phyloP scores from a whole-genome alignment of 1,140 invertebrate genomes.

The Lasaia peninsularis region DNA sequence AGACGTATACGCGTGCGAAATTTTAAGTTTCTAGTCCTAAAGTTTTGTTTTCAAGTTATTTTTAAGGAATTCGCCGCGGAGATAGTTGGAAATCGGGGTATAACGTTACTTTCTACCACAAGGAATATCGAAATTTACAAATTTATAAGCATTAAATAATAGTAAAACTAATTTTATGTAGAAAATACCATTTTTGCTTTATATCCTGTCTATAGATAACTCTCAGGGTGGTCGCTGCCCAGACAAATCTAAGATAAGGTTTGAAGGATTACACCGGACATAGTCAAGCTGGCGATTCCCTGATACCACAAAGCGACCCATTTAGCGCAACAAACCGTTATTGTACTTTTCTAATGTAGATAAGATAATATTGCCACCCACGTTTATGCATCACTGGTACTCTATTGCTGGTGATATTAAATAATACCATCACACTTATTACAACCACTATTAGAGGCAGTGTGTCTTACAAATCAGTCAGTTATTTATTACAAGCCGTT shows the following conservation, averaged over 20 bases:
- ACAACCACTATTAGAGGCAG: neutral
- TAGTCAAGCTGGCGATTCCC: neutral
- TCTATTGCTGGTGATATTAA: neutral
- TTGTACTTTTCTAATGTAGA: constrained; percentile 14
- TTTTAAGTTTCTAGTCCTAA: too few species aligned
- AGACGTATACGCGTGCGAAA: too few species aligned
- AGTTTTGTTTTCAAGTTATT: too few species aligned
- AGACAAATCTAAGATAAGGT: constrained; percentile 5
- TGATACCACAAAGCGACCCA: constrained; percentile 15
- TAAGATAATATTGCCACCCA: constrained; percentile 14
- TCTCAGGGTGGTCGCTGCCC: neutral
- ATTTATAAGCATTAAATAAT: too few species aligned
- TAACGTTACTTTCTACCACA: too few species aligned
- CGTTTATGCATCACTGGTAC: neutral
- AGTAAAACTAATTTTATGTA: too few species aligned
- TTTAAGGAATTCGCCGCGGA: too few species aligned
- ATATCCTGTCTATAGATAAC: neutral
- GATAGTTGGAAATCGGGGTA: too few species aligned
- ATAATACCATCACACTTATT: neutral
- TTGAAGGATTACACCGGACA: constrained; percentile 6
- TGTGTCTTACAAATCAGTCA: too few species aligned
- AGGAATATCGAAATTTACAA: too few species aligned
- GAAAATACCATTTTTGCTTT: neutral
- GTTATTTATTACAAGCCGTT: too few species aligned
- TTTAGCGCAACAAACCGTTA: neutral